Evolutionary conservation across 2,797 vertebrate species (phyloP).

Genomic region (Euthynnus affinis): DNA sequence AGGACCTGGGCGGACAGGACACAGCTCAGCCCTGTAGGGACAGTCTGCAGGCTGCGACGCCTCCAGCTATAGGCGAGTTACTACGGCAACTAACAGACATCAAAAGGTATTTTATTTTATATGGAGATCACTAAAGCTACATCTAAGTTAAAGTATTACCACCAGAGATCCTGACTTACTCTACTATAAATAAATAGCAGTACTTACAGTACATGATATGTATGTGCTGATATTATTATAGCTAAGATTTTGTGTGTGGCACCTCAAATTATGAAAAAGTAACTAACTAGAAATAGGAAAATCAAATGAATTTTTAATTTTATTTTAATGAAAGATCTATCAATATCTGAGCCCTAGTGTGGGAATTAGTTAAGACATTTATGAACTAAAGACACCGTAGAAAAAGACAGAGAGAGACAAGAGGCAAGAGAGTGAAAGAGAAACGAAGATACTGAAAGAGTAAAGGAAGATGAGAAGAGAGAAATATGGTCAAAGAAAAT

Average conservation of each 20-base stretch:
- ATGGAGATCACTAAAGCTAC: slow-evolving; percentile 3
- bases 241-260: neutral
- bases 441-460: slow-evolving; percentile 10
- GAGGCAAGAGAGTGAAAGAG: slow-evolving; percentile 27
- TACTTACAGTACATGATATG: neutral
- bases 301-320: neutral
- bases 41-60: slow-evolving; percentile 54
- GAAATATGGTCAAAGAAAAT: slow-evolving; percentile 42
- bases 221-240: slow-evolving; percentile 11
- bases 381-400: slow-evolving; percentile 61
- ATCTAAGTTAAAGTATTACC: slow-evolving; percentile 1
- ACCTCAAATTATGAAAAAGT: neutral
- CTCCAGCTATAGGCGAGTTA: slow-evolving; percentile 50
- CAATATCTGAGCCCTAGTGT: slow-evolving; percentile 35
- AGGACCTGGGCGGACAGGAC: slow-evolving; percentile 72
- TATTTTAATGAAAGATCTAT: slow-evolving; percentile 18
- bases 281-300: slow-evolving; percentile 15
- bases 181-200: slow-evolving; percentile 2
- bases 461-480: slow-evolving; percentile 38
- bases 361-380: slow-evolving; percentile 54
- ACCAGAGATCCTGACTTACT: slow-evolving; percentile 19
- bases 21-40: slow-evolving; percentile 63
- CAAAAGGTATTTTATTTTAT: slow-evolving; percentile 14
- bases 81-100: slow-evolving; percentile 46
- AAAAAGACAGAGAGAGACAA: slow-evolving; percentile 56